Conservation (phyloP, 2,888 invertebrate genomes). For the Lasioglossum lativentre region DNA sequence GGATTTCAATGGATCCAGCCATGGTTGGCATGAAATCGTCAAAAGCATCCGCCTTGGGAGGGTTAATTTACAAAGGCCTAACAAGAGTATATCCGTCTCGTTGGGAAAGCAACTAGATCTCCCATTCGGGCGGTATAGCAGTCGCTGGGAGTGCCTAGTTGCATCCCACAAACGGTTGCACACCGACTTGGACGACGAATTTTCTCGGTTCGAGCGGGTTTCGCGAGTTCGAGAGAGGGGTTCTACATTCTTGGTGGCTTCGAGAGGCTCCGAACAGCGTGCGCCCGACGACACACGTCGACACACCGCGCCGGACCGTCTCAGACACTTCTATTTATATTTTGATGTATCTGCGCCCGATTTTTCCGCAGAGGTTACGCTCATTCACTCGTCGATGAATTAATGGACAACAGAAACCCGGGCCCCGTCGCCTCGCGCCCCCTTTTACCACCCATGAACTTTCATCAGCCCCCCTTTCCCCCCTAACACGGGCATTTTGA, state of each 20-base stretch:
- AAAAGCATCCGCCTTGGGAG: neutral
- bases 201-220: constrained; percentile 19
- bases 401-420: constrained; percentile 21
- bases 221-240: constrained; percentile 19
- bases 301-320: constrained; percentile 29
- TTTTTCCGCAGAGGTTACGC: constrained; percentile 52
- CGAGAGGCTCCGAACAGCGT: constrained; percentile 1
- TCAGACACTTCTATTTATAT: constrained; percentile 59
- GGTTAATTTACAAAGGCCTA: neutral
- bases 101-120: neutral
- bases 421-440: neutral
- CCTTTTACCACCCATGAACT: neutral
- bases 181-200: constrained; percentile 4
- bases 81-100: neutral
- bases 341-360: constrained; percentile 47
- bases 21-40: neutral
- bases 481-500: neutral
- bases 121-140: neutral
- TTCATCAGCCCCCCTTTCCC: neutral
- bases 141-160: neutral
- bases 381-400: constrained; percentile 56
- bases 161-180: neutral
- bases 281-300: constrained; percentile 16
- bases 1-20: neutral
- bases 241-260: constrained; percentile 32